Percentiles rank a stretch among this genome's conserved stretches.
Conservation (phyloP, 2,888 invertebrate species). For the Sesia apiformis region DNA sequence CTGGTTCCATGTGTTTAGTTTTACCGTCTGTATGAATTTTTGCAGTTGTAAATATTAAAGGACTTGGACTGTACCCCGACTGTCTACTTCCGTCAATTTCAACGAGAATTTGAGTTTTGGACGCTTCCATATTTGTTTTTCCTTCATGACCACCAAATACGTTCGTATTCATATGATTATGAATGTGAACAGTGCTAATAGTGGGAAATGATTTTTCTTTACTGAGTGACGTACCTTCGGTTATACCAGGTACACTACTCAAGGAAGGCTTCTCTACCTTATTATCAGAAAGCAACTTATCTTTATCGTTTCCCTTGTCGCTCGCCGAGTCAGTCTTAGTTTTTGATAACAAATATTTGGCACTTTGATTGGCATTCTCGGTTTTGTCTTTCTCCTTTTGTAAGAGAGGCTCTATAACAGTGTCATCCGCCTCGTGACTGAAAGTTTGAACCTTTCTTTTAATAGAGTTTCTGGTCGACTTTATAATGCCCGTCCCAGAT, state of each 20-base stretch:
- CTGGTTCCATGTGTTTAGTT: constrained; percentile 48
- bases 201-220: constrained; percentile 16
- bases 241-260: constrained; percentile 10
- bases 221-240: constrained; percentile 5
- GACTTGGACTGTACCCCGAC: constrained; percentile 32
- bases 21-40: constrained; percentile 58
- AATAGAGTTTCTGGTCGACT: constrained; percentile 55
- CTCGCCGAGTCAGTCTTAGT: constrained; percentile 47
- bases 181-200: constrained; percentile 18
- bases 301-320: constrained; percentile 29
- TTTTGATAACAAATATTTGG: constrained; percentile 52
- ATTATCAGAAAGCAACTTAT: constrained; percentile 26
- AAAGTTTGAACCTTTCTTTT: constrained; percentile 53
- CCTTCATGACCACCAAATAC: constrained; percentile 30
- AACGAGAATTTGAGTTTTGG: constrained; percentile 45
- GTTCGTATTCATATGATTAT: constrained; percentile 55
- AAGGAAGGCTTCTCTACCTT: constrained; percentile 18
- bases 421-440: constrained; percentile 53
- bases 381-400: constrained; percentile 44
- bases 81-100: constrained; percentile 44
- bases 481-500: constrained; percentile 55
- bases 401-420: constrained; percentile 57
- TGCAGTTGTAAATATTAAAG: constrained; percentile 64
- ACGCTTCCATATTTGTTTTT: constrained; percentile 18
- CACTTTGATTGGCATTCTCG: constrained; percentile 42